Base-by-base conservation (phyloP, 1,140 invertebrate genomes). In the Scaptomyza hsui region DNA sequence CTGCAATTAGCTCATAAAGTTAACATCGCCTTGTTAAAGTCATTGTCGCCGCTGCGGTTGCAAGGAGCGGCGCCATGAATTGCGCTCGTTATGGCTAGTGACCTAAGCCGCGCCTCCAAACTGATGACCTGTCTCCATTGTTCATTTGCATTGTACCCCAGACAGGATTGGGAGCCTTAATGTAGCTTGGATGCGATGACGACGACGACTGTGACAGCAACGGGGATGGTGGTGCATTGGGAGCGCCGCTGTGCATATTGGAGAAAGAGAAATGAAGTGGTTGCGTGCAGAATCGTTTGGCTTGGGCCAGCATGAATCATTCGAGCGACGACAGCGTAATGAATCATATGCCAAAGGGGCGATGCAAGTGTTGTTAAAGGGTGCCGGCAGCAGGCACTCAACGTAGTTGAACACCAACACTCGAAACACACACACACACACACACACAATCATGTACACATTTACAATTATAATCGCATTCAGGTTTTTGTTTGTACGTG, bases 251-350 rank as follows among this genome's bases (percentile, higher is more conserved):
- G 35, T 26, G 56, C 51, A 53, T 15, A 16, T 51, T 57, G 62
- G 39, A 39, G 53, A 32, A 29, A 59, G 62, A 64, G 52, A 72
- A 75, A 63, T 72, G 39, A 76, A 49, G 52, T 61, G 72, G 16
- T 82, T 65, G 79, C 79, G 79, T 82, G 75, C 52, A n/a, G 45
- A 73, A 57, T 70, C 45, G 51, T 12, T 41, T 49, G 53, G 49
- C 60, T 63, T 64, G 55, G 55, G 52, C 57, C 48, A 47, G 74
- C 52, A 78, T 82, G 79, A 82, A 71, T 82, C 79, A 82, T 62
- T 75, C 52, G 72, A 60, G 52, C 60, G 78, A 52, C 68, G 69
- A 73, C 76, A 52, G 51, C 61, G 42, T 68, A 82, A 82, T 82
- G 79, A 82, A 78, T 82, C 79, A 82, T 74, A 47, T 67, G 56